Evolutionary conservation across 2,888 invertebrate genomes (phyloP).

Genomic region (Phlogophora meticulosa): DNA sequence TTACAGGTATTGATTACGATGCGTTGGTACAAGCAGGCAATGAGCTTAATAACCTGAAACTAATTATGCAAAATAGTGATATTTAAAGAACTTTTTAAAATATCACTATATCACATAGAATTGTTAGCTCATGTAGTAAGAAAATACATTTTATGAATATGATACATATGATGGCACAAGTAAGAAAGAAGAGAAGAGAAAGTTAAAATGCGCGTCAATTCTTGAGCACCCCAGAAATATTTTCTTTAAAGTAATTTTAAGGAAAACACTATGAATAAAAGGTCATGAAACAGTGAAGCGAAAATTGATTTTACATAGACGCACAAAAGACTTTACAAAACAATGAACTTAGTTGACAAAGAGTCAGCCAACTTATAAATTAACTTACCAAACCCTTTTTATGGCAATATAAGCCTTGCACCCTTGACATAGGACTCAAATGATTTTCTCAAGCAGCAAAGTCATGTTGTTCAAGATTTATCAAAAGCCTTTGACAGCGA

Average conservation of each 20-base stretch:
- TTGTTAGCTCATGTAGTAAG: constrained; percentile 25
- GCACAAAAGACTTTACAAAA: constrained; percentile 52
- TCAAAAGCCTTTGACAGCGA: constrained; percentile 84
- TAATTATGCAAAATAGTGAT: constrained; percentile 49
- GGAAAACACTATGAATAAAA: neutral
- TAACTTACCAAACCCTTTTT: neutral
- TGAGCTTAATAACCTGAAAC: constrained; percentile 29
- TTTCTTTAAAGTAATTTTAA: neutral
- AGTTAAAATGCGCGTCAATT: neutral
- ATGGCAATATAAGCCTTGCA: constrained; percentile 43
- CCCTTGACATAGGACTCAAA: constrained; percentile 18
- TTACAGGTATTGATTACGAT: constrained; percentile 51
- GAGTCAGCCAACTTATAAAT: constrained; percentile 45
- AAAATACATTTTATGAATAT: constrained; percentile 8
- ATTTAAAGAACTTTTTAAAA: constrained; percentile 37
- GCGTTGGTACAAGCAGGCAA: constrained; percentile 24
- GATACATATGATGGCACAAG: neutral
- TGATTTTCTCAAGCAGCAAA: constrained; percentile 45
- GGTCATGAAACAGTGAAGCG: constrained; percentile 16
- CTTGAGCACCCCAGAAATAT: neutral
- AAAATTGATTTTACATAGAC: constrained; percentile 49
- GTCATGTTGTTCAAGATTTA: constrained; percentile 70
- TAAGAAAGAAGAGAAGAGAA: neutral
- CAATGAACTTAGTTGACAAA: constrained; percentile 66
- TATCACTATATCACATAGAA: no score